A percentile compares a stretch with the other conserved stretches of the same genome.
Evolutionary conservation across 2,113 vertebrate genomes (phyloP).

Genomic region (Circaetus gallicus): DNA sequence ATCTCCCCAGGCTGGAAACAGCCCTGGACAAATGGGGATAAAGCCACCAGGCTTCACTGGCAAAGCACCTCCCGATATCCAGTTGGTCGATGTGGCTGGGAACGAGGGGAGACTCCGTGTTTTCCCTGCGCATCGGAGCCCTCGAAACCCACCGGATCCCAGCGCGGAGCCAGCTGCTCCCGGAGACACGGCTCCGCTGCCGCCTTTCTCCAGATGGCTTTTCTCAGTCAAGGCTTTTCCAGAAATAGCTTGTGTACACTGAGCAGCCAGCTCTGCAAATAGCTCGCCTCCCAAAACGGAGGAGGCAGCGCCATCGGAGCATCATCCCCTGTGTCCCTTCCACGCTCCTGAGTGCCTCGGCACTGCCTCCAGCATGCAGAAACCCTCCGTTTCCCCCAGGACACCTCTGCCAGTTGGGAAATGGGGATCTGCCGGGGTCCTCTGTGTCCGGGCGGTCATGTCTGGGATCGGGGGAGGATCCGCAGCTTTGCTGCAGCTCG

Average conservation of each 20-base stretch:
- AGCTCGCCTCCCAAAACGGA: neutral
- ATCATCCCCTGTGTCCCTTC: neutral
- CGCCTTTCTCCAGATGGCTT: neutral
- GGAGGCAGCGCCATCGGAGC: neutral
- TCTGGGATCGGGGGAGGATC: fast-evolving
- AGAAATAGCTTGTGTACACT: neutral
- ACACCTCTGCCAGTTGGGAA: neutral
- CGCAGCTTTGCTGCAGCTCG: fast-evolving
- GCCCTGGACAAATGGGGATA: neutral
- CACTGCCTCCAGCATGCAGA: fast-evolving
- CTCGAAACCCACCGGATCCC: neutral
- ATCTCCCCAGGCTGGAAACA: neutral
- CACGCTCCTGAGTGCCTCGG: fast-evolving
- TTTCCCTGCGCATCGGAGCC: neutral
- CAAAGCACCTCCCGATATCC: neutral
- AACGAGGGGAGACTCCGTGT: fast-evolving
- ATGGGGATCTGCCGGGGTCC: fast-evolving
- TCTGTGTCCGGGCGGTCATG: fast-evolving
- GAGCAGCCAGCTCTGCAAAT: neutral
- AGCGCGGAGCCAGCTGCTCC: neutral
- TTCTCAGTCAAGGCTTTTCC: neutral
- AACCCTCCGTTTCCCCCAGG: fast-evolving
- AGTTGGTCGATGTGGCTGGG: neutral
- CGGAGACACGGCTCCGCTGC: fast-evolving
- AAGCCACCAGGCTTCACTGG: neutral